Base-by-base conservation (phyloP, 2,113 vertebrate genomes). In the Phylloscopus trochiloides region DNA sequence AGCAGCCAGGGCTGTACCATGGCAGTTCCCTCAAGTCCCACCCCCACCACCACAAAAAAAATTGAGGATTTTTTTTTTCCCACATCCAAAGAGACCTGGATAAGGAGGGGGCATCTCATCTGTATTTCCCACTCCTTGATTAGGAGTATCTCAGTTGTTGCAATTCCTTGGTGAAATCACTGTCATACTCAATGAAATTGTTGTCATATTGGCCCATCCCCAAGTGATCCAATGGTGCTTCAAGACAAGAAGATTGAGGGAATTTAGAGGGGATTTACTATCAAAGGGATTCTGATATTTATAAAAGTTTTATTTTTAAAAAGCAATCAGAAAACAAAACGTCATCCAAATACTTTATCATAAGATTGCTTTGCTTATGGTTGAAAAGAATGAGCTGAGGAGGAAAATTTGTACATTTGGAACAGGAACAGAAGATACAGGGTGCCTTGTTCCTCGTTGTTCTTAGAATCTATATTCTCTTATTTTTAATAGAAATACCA, bases 11-110 rank as follows among this genome's bases (percentile, higher is more conserved):
- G 59, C 48, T 63, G 28, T 10, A 3, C n/a, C 12, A 1, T 2
- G 3, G 21, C 16, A 1, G 7, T 0, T 81, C 9, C 25, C 1
- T 4, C 62, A 3, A 2, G 10, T 34, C n/a, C 48, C 3, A 4
- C 26, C 55, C 40, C 21, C 48, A 71, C 3, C 32, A 43, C 38
- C 16, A 2, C 0, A 29, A 73, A 28, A 34, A 9, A 32, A 36
- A 40, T 3, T 4, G 38, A 3, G 32, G 55, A 36, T 34, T 54
- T 76, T 67, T 68, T 34, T 73, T 68, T 73, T 16, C 61, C 16
- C 71, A 54, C 10, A 13, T 61, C 34, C 34, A 48, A 38, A 45
- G 20, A 57, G 38, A 48, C 15, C 10, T 17, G 19, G 36, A 11
- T 34, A 40, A 58, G 67, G 34, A 2, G 0, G 34, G 47, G 25